Evolutionary conservation across 2,113 vertebrate species (phyloP).

Genomic region (Chamaetylas fuelleborni): DNA sequence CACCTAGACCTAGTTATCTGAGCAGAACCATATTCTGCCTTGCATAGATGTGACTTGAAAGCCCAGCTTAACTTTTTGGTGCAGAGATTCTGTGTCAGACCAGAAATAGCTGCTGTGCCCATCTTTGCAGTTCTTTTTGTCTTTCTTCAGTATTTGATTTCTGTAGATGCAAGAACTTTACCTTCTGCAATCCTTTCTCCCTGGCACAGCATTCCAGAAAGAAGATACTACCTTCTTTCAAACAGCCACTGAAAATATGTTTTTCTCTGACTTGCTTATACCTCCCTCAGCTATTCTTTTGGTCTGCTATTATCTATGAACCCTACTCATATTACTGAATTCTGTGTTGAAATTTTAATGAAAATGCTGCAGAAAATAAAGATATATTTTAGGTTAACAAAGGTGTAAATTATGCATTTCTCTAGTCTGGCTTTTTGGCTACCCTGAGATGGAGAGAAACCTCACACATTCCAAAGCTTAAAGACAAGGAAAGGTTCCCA

Average conservation of each 20-base stretch:
- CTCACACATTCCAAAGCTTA: background rate
- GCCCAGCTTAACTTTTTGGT: background rate
- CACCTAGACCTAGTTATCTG: background rate
- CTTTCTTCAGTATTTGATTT: constrained; percentile 7
- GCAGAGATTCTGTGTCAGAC: background rate
- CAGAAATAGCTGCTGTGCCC: background rate
- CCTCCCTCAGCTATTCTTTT: background rate
- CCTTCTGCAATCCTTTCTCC: background rate
- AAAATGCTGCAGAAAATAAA: background rate
- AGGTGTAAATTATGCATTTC: background rate
- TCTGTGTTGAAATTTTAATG: background rate
- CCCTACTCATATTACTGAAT: background rate
- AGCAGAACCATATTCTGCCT: background rate
- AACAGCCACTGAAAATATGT: background rate
- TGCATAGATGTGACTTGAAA: background rate
- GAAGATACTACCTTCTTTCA: background rate
- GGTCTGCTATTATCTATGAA: background rate
- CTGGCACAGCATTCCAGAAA: background rate
- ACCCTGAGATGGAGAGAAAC: background rate
- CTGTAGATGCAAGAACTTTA: background rate
- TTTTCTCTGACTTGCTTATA: background rate
- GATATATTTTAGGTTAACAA: background rate
- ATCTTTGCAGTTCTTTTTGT: constrained; percentile 9
- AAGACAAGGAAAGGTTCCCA: background rate
- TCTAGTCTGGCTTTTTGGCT: background rate